Base-by-base conservation (phyloP, 2,888 invertebrate genomes). In the Hydraecia micacea region DNA sequence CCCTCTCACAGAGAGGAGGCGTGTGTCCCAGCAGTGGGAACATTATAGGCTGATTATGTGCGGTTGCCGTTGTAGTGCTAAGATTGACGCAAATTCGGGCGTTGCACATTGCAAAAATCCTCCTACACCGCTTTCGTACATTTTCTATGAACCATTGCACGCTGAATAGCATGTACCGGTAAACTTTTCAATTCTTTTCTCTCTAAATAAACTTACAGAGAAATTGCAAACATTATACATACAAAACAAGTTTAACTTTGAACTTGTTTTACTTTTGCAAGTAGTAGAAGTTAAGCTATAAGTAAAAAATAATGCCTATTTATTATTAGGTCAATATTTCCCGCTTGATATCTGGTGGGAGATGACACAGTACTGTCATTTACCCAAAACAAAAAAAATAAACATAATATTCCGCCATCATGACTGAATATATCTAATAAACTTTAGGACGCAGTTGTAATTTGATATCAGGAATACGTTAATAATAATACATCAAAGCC, bases 401-500 rank as follows among this genome's bases (percentile, higher is more conserved):
- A 28, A 62, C n/a, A 9, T 39, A 52, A 63, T 63, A 77, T 39
- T 63, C 18, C 5, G 3, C 13, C 13, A 36, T 28, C 6, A 15
- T 32, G 28, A 69, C 15, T 36, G 6, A 75, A 62, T 71, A 52
- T 77, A 73, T 69, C 46, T 60, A 52, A 42, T 11, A 58, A 58
- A 69, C 46, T 7, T 69, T 15, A 49, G 55, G 32, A 73, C 74
- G 52, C 69, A 66, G 42, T 58, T 69, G 60, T 68, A 79, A 77
- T 79, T 55, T 42, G 68, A 78, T 82, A 79, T 80, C 36, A 80
- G 39, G 28, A 80, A 81, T 67, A 36, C 39, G 6, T 75, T 78
- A 74, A 87, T 83, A 74, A 87, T 83, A 75, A 79, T 73, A 68
- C 15, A 79, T 69, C 11, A 74, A 73, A 70, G 42, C 52, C 21